Base-by-base conservation (phyloP, 2,888 invertebrate species). In the Conchocele bisecta region DNA sequence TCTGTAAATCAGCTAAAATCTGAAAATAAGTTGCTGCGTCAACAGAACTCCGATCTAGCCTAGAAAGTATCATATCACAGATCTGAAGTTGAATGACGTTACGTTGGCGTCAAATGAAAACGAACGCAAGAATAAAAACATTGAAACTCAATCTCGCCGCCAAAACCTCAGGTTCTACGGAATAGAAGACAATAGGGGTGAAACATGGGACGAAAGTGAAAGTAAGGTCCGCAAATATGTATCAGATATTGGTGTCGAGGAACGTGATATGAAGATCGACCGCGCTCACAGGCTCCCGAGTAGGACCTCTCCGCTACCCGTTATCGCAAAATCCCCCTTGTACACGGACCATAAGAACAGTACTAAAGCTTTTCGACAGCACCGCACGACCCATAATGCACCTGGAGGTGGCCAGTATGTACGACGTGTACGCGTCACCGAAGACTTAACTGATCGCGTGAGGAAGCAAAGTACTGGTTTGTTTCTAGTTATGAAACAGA, bases 131-230 rank as follows among this genome's bases (percentile, higher is more conserved):
- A 50, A 50, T 15, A 31, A 50, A 17, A 28, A 31, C 6, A 9
- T 50, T 9, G 50, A 50, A 31, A 31, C 50, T 4, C 50, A 50
- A n/a, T 50, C 50, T 9, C 7, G 50, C 28, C 7, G 50, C 9
- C 29, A 50, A 11, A 50, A 50, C 29, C 15, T 50, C 9, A 50
- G n/a, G 31, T 50, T 50, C 31, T 31, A 50, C 29, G 50, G 50
- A 2, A n/a, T 50, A 31, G 50, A 50, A 6, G 50, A 50, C 17
- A 50, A 50, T 5, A 50, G 50, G 50, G 28, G 50, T 28, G 50
- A 50, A 50, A 50, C 50, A 5, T 50, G 50, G 50, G 50, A 50
- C n/a, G 50, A 50, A 15, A 31, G 29, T 2, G 50, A 50, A 28
- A 50, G 3, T 50, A 50, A 6, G 3, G 50, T 50, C 5, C 26